These are phyloP conservation scores for Enteromius paludinosus DNA, from an alignment of 2,797 vertebrate genomes.

Conservation along the genomic window DNA sequence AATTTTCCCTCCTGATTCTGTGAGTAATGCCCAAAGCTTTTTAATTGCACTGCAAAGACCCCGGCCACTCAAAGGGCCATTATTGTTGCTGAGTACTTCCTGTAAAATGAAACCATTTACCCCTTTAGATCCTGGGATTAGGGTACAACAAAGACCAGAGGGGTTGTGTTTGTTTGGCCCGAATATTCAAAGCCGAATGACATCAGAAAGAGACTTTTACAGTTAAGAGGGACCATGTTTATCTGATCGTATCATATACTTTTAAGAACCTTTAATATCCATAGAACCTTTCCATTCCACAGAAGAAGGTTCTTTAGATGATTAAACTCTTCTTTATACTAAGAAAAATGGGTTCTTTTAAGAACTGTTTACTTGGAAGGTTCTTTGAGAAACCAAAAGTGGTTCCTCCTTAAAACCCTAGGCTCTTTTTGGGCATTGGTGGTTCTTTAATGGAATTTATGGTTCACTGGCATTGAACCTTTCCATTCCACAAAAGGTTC, in stretches of 20 bases:
- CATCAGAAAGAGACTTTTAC: slow-evolving; percentile 41
- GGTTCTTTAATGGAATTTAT: too few relatives aligned
- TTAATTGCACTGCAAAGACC: slow-evolving; percentile 80
- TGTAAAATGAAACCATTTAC: slow-evolving; percentile 73
- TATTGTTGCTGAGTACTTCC: slow-evolving; percentile 85
- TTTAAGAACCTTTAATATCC: not conserved
- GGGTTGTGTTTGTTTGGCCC: slow-evolving; percentile 27
- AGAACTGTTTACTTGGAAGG: not conserved
- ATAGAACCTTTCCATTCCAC: not conserved
- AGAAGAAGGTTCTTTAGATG: not conserved
- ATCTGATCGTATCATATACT: slow-evolving; percentile 24
- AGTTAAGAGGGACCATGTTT: slow-evolving; percentile 12
- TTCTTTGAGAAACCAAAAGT: not conserved
- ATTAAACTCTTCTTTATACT: not conserved
- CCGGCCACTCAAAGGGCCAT: slow-evolving; percentile 79
- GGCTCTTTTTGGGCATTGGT: too few relatives aligned
- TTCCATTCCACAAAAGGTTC: too few relatives aligned
- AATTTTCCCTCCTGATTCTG: slow-evolving; percentile 68
- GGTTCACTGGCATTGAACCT: too few relatives aligned
- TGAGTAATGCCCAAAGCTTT: slow-evolving; percentile 76
- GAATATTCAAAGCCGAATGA: slow-evolving; percentile 35
- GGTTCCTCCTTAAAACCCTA: not conserved
- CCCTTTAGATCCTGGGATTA: slow-evolving; percentile 57
- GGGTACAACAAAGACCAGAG: slow-evolving; percentile 43
- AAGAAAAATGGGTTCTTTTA: not conserved